Base-by-base conservation (phyloP, 1,140 invertebrate species). In the Drosophila fuyamai region DNA sequence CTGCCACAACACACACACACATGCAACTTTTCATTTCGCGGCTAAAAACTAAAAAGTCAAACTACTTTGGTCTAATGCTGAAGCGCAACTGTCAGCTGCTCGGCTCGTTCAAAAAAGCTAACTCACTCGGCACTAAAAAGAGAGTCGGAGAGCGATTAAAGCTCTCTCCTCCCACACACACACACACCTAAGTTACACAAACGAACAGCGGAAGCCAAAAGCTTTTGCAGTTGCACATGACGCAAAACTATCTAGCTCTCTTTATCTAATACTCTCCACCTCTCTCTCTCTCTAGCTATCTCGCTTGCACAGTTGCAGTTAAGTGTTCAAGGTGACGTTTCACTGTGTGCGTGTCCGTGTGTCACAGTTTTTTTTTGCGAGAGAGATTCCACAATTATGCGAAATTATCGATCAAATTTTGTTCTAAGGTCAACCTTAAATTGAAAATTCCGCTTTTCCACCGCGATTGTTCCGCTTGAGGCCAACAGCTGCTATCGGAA, bases 331-430 rank as follows among this genome's bases (percentile, higher is more conserved):
- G 88, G 88, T 91, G 83, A 51, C 62, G 70, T 71, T 29, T 61
- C n/a, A 47, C 36, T 43, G 40, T 61, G 46, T 59, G 55, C 68
- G 48, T 65, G 41, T 55, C 29, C 62, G 73, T 86, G 81, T 85
- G 83, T 82, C 83, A 81, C 63, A 79, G 62, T 18, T 13, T 16
- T 23, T 59, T n/a, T n/a, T 36, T 9, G 35, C 23, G 23, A 29
- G 32, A 62, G 46, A 74, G 56, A 62, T 32, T 66, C 48, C 75
- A 66, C 82, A 91, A 88, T 91, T 91, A 91, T 91, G 88, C 79
- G 88, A 91, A 91, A 91, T 84, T 91, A 91, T 91, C 88, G 88
- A 91, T 91, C 82, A 91, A 88, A 89, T 89, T 81, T 73, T 77
- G 41, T 58, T 74, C 50, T 89, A 89, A 90, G 88, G 86, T 90